Base-by-base conservation (phyloP, 1,140 invertebrate species). In the Caenorhabditis inopinata region DNA sequence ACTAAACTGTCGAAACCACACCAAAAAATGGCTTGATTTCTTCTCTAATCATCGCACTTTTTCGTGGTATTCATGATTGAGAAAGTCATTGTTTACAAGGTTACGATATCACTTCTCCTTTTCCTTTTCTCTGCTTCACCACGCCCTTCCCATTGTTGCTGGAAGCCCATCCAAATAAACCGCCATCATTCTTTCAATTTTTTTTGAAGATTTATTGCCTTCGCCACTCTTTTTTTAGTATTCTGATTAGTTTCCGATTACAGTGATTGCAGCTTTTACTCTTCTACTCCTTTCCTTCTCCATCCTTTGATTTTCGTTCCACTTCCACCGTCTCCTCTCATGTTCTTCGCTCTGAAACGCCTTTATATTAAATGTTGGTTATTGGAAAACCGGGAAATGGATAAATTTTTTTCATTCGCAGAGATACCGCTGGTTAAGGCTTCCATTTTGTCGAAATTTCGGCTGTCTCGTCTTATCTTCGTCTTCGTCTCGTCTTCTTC, bases 151-250 rank as follows among this genome's bases (percentile, higher is more conserved):
- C n/a, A 32, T 58, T 58, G 25, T 58, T 58, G 51, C 12, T 51
- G 7, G 18, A 25, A 7, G 7, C 2, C 29, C 18, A 68, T 38
- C 51, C 51, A 58, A 29, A 42, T 42, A 5, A 42, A 23, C 11
- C n/a, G 58, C 11, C 49, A 53, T 53, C 49, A 6, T 27, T 25
- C 9, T 11, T 25, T 11, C 9, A 3, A 32, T 58, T 68, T 68
- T 68, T 68, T 68, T 18, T 38, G 7, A 38, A 68, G 58, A 68
- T 68, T 68, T 68, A 68, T 68, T 68, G 27, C 53, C 29, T 32
- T 62, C 53, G 18, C 2, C 53, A 62, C 25, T 21, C 35, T n/a
- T 62, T 62, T 62, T 29, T 62, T 62, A 29, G 53, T 32, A 6
- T 23, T 23, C 7, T 58, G 6, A 21, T 0, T 21, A 1, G n/a